Conservation (phyloP, 2,113 vertebrate species). For the Vireo altiloquus region DNA sequence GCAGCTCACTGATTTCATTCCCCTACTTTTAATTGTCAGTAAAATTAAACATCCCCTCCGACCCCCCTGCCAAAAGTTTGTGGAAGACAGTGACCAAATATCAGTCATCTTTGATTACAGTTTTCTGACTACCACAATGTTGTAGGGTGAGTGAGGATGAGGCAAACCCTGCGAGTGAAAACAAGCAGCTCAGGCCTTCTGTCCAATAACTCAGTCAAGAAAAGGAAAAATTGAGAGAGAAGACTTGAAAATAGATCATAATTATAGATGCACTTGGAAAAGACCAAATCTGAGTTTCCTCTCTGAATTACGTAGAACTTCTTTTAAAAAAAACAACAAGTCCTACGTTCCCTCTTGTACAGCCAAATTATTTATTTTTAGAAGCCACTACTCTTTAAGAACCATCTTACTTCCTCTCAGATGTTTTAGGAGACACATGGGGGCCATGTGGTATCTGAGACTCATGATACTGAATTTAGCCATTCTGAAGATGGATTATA, state of each 20-base stretch:
- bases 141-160: background rate
- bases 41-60: background rate
- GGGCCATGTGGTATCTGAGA: background rate
- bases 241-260: background rate
- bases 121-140: background rate
- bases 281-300: background rate
- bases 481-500: background rate
- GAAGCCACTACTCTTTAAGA: background rate
- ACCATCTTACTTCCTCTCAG: background rate
- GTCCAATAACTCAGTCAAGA: background rate
- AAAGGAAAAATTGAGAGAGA: background rate
- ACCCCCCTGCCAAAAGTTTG: background rate
- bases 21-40: background rate
- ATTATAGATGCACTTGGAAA: background rate
- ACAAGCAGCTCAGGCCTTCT: background rate
- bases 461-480: background rate
- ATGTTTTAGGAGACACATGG: background rate
- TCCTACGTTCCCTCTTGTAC: background rate
- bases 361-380: conserved; percentile 4
- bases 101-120: background rate
- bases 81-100: background rate
- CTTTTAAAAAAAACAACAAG: background rate
- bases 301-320: background rate
- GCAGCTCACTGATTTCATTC: background rate
- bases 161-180: background rate